Conservation (phyloP, 2,888 invertebrate species). For the Aspidapion aeneum region DNA sequence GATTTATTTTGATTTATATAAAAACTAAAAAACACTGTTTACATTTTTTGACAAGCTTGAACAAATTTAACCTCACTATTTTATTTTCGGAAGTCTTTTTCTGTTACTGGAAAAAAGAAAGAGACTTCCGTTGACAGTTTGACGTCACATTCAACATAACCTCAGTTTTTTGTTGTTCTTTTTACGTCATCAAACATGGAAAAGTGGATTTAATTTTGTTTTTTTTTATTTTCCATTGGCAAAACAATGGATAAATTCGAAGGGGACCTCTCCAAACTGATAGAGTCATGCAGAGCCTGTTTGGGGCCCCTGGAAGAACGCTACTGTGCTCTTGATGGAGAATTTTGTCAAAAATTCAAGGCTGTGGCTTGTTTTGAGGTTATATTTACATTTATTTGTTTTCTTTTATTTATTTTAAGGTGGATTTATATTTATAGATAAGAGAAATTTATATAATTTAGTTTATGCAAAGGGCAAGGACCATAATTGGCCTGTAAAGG, state of each 20-base stretch:
- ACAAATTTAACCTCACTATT: background rate
- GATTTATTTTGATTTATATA: background rate
- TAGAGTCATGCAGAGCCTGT: background rate
- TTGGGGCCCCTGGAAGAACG: background rate
- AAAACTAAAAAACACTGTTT: background rate
- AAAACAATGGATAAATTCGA: background rate
- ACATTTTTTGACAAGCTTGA: background rate
- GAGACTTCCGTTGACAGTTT: no score
- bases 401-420: no score
- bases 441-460: no score
- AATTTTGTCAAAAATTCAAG: no score
- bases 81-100: no score
- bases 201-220: background rate
- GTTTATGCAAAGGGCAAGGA: no score
- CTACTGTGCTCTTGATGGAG: background rate
- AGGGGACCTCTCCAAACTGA: background rate
- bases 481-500: no score
- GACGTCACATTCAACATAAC: no score
- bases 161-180: no score
- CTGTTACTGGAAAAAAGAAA: no score
- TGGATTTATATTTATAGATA: no score
- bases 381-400: background rate
- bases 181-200: background rate
- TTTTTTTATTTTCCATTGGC: background rate
- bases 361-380: background rate